phyloP scores from a whole-genome alignment of 2,113 vertebrate genomes.

The Machaerirhynchus nigripectus region DNA sequence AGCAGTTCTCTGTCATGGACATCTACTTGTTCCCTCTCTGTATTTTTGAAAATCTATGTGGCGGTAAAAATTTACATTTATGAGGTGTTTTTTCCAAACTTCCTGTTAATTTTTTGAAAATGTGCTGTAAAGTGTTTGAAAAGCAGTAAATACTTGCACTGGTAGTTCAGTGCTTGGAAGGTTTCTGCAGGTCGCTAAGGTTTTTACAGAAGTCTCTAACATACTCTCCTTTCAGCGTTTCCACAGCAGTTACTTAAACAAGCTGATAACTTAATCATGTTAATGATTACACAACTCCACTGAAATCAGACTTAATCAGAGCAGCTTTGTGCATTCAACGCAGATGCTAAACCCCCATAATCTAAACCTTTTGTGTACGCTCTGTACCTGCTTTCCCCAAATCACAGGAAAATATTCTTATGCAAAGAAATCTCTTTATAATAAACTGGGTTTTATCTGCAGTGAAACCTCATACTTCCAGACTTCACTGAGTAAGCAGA shows the following conservation, averaged over 20 bases:
- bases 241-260: neutral
- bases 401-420: neutral
- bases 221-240: neutral
- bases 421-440: neutral
- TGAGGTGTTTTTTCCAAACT: neutral
- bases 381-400: neutral
- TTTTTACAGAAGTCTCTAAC: neutral
- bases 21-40: neutral
- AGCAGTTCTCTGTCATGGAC: fast-evolving
- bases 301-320: neutral
- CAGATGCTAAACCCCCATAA: neutral
- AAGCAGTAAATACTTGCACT: neutral
- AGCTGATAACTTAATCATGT: neutral
- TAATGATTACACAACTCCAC: neutral
- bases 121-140: neutral
- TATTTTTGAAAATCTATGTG: neutral
- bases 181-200: neutral
- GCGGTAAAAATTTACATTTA: neutral
- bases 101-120: neutral
- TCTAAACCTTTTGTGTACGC: neutral
- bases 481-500: neutral
- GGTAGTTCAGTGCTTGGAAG: neutral
- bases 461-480: neutral
- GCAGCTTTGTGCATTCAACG: neutral
- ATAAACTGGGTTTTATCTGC: neutral